Percentiles rank a stretch among this genome's conserved stretches.
Evolutionary conservation across 2,113 vertebrate species (phyloP).

Genomic region (Chaetodon trifascialis): DNA sequence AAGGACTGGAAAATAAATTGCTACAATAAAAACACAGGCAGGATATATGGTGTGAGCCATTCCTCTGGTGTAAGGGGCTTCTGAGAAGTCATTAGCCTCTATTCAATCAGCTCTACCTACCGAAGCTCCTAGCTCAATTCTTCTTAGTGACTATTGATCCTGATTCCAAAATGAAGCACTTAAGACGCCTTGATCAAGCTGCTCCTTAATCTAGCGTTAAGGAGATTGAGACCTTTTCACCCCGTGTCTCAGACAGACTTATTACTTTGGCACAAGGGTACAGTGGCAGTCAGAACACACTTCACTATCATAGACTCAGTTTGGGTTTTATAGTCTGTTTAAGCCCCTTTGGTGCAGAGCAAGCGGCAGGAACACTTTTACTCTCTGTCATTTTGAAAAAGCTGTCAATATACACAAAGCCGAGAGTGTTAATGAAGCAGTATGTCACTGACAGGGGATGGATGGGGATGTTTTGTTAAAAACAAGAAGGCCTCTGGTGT

Average conservation of each 20-base stretch:
- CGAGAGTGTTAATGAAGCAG: conserved; percentile 67
- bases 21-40: conserved; percentile 27
- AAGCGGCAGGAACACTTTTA: conserved; percentile 51
- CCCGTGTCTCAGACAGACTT: conserved; percentile 63
- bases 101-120: conserved; percentile 75
- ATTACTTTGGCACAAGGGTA: conserved; percentile 54
- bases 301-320: conserved; percentile 32
- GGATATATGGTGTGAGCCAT: conserved; percentile 31
- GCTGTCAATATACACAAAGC: conserved; percentile 61
- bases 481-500: conserved; percentile 51
- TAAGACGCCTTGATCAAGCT: conserved; percentile 80
- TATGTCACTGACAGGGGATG: conserved; percentile 47
- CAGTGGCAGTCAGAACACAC: conserved; percentile 52
- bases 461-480: conserved; percentile 56
- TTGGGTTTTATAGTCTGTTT: conserved; percentile 48
- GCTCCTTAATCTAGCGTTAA: conserved; percentile 78
- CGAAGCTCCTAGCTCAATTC: conserved; percentile 71
- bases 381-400: conserved; percentile 65
- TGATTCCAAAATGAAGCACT: conserved; percentile 78
- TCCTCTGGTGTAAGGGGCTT: conserved; percentile 50
- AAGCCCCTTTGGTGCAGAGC: conserved; percentile 57
- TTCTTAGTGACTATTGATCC: conserved; percentile 78
- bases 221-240: conserved; percentile 78
- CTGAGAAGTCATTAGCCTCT: conserved; percentile 72
- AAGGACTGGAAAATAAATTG: not conserved